These are phyloP conservation scores for Reinhardtius hippoglossoides DNA, from an alignment of 2,113 vertebrate species.

Conservation along the genomic window DNA sequence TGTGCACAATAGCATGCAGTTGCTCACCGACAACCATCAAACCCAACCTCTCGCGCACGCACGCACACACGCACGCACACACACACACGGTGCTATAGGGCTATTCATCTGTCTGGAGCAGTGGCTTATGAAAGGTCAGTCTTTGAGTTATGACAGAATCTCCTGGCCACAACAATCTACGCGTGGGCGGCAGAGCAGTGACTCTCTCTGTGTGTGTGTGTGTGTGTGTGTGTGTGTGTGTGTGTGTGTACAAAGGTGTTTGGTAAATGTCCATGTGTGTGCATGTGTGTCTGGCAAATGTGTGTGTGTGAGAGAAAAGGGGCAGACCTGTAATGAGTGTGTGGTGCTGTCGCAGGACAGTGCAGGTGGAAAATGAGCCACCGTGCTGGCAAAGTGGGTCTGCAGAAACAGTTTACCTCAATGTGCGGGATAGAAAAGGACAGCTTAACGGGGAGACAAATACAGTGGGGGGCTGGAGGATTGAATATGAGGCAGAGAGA, in stretches of 20 bases:
- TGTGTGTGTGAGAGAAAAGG: slow-evolving; percentile 13
- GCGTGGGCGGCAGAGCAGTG: slow-evolving; percentile 70
- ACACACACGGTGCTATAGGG: slow-evolving; percentile 41
- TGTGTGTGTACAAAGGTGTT: background rate
- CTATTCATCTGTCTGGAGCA: slow-evolving; percentile 78
- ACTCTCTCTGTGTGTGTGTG: slow-evolving; percentile 37
- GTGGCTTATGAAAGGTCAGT: slow-evolving; percentile 80
- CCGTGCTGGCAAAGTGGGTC: slow-evolving; percentile 29
- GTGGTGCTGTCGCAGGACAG: slow-evolving; percentile 10
- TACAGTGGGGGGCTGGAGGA: slow-evolving; percentile 39
- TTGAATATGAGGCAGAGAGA: slow-evolving; percentile 44
- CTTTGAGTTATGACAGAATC: slow-evolving; percentile 80
- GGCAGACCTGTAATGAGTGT: slow-evolving; percentile 60
- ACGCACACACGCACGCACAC: slow-evolving; percentile 23
- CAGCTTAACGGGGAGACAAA: slow-evolving; percentile 55
- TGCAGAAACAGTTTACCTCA: slow-evolving; percentile 57
- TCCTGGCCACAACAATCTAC: slow-evolving; percentile 73
- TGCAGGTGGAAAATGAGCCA: slow-evolving; percentile 57
- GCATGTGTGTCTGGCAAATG: background rate
- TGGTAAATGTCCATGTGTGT: slow-evolving; percentile 1
- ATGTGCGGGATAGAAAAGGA: slow-evolving; percentile 42
- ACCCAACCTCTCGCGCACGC: slow-evolving; percentile 13
- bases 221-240: slow-evolving; percentile 14
- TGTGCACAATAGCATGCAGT: slow-evolving; percentile 30
- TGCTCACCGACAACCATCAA: slow-evolving; percentile 23